Evolutionary conservation across 2,797 vertebrate species (phyloP).

Genomic region (Erethizon dorsatum): DNA sequence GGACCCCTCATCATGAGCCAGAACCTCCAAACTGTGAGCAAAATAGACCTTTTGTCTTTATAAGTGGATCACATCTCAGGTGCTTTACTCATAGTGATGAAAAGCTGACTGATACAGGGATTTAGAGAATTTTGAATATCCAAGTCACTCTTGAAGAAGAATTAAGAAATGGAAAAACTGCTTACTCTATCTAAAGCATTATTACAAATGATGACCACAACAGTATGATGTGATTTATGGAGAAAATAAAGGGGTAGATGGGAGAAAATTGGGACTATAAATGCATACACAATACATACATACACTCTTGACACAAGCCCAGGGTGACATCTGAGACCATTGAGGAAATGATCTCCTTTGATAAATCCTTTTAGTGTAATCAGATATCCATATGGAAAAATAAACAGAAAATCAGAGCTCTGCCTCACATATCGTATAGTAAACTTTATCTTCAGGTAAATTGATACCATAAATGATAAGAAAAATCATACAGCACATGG

Average conservation of each 20-base stretch:
- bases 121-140: neutral
- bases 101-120: neutral
- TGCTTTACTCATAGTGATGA: neutral
- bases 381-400: neutral
- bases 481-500: neutral
- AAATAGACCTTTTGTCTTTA: neutral
- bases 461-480: neutral
- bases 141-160: neutral
- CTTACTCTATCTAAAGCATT: neutral
- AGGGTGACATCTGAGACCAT: neutral
- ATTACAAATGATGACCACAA: neutral
- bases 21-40: neutral
- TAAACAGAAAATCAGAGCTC: neutral
- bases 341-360: neutral
- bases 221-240: fast-evolving
- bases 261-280: neutral
- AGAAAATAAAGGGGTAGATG: neutral
- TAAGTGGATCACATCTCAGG: neutral
- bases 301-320: neutral
- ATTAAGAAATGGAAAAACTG: neutral
- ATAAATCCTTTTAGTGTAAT: neutral
- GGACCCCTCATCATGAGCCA: neutral
- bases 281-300: fast-evolving
- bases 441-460: neutral
- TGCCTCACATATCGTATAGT: neutral